Base-by-base conservation (phyloP, 2,797 vertebrate species). In the Girardinus metallicus region DNA sequence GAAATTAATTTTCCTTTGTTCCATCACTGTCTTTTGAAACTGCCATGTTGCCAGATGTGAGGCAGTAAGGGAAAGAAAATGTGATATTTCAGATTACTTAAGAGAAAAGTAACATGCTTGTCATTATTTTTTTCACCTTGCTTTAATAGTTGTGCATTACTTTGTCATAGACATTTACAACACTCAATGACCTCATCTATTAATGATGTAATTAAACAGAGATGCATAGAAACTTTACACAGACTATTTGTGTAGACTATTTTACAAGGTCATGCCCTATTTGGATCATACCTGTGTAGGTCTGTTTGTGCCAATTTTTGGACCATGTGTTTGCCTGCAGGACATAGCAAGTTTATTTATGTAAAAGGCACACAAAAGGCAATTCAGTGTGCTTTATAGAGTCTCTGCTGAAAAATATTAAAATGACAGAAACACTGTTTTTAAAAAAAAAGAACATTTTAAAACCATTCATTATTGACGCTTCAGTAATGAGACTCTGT, bases 1-100 rank as follows among this genome's bases (percentile, higher is more conserved):
- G 88, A 92, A 94, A 94, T 95, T 92, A 93, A 93, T 94, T 94
- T 93, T 92, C 85, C 90, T 92, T 91, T 91, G 76, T 90, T 91
- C 91, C 88, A 91, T 93, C 87, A 85, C 87, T 73, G 71, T 82
- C 87, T 81, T 86, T 16, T 72, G 83, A 93, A 91, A 87, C 83
- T 92, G 91, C 89, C 87, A 75, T 6, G 51, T 71, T 82, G 88
- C 91, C 93, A 93, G 81, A 84, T 66, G 85, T 80, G 81, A 88
- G 83, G 62, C 46, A 78, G 75, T 43, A 78, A 76, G 73, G 68
- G 74, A 83, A 88, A 76, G 71, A 84, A 53, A 74, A 80, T 39
- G 47, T 41, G 71, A 81, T 81, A 76, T 76, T 62, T 60, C 79
- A 78, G 77, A 70, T 91, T 87, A 85, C 82, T 78, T 79, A 85